Percentiles rank a stretch among this genome's conserved stretches.
Evolutionary conservation across 2,113 vertebrate genomes (phyloP).

Genomic region (Actinemys pallida): DNA sequence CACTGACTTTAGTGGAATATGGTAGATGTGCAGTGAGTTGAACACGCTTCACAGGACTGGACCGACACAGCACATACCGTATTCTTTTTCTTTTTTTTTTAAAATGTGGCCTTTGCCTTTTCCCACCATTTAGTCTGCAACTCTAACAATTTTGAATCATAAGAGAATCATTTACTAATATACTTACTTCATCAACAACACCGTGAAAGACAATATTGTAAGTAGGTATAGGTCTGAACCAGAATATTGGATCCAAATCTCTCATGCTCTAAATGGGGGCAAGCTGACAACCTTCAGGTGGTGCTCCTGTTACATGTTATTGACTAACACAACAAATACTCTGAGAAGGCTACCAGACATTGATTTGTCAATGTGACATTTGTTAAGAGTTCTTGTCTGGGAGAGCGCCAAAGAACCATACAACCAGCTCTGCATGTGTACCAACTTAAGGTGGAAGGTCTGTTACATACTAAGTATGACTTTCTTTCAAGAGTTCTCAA

Average conservation of each 20-base stretch:
- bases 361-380: background rate
- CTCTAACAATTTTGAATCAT: background rate
- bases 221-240: background rate
- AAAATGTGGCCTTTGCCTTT: background rate
- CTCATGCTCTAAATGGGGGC: background rate
- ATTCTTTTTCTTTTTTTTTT: background rate
- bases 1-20: background rate
- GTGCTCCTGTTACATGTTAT: background rate
- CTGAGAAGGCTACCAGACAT: background rate
- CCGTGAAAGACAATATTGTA: background rate
- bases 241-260: background rate
- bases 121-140: background rate
- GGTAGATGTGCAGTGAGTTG: background rate
- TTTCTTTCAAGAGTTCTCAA: background rate
- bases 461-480: background rate
- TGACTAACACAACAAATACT: background rate
- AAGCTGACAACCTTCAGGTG: background rate
- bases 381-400: background rate
- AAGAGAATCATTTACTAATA: background rate
- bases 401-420: too few species aligned
- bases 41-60: background rate
- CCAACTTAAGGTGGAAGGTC: background rate
- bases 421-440: background rate
- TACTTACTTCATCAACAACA: background rate
- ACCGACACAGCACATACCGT: accelerated